Percentiles rank a stretch among this genome's conserved stretches.
phyloP scores from a whole-genome alignment of 2,113 vertebrate species.

The Zosterops pallidus region DNA sequence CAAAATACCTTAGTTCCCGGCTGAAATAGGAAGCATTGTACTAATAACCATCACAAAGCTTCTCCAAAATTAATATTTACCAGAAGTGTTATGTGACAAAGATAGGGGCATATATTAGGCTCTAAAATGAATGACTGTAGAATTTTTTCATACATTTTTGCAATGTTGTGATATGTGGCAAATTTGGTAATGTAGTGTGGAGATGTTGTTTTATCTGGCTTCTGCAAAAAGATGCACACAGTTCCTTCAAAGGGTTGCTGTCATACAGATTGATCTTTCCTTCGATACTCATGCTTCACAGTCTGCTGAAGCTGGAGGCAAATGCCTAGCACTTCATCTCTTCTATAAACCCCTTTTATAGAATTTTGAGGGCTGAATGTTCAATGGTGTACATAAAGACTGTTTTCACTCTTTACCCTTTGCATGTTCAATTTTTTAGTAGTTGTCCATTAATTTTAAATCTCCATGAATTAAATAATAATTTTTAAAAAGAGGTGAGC shows the following conservation, averaged over 20 bases:
- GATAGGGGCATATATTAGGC: neutral
- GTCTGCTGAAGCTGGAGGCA: neutral
- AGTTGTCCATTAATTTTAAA: neutral
- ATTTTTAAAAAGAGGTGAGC: neutral
- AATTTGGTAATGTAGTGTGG: neutral
- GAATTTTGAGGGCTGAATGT: neutral
- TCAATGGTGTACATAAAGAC: neutral
- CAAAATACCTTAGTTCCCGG: neutral
- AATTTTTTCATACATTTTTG: neutral
- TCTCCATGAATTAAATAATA: neutral
- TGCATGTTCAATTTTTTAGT: neutral
- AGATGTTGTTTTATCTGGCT: neutral
- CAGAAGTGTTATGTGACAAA: neutral
- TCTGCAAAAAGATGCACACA: neutral
- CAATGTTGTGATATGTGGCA: neutral
- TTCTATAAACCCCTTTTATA: neutral
- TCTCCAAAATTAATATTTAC: neutral
- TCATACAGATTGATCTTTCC: neutral
- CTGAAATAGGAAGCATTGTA: neutral
- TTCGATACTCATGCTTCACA: neutral
- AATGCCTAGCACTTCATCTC: neutral
- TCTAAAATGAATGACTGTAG: neutral
- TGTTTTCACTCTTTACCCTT: neutral
- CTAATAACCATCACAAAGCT: neutral
- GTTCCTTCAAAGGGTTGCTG: fast-evolving